Evolutionary conservation across 2,888 invertebrate species (phyloP).

Genomic region (Syrphus vitripennis): DNA sequence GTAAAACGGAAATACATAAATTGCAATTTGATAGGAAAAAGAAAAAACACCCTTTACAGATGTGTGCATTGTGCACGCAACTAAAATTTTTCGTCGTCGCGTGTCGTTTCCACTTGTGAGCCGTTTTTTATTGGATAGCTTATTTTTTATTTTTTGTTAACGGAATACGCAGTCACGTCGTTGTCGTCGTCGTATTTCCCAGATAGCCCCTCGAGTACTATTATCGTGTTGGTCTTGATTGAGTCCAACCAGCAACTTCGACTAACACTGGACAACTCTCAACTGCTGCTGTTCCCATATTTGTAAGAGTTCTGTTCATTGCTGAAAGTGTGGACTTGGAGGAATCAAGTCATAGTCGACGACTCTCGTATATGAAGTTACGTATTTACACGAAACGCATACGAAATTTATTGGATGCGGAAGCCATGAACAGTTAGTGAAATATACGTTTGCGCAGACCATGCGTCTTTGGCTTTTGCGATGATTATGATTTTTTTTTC

Average conservation of each 20-base stretch:
- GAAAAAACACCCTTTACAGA: not conserved
- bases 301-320: not conserved
- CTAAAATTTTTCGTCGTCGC: not conserved
- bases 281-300: conserved; percentile 28
- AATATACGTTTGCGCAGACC: conserved; percentile 38
- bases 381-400: conserved; percentile 57
- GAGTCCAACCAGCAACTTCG: conserved; percentile 40
- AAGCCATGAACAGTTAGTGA: conserved; percentile 69
- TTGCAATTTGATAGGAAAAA: not conserved
- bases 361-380: conserved; percentile 33
- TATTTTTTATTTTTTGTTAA: conserved; percentile 22
- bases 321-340: no score
- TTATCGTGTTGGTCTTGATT: conserved; percentile 53
- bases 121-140: not conserved
- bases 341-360: conserved; percentile 50
- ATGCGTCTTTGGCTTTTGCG: not conserved
- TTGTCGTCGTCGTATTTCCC: not conserved
- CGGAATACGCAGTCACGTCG: conserved; percentile 58
- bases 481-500: not conserved
- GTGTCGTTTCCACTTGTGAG: not conserved
- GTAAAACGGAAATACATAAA: no score
- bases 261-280: not conserved
- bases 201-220: conserved; percentile 44
- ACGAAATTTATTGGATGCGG: conserved; percentile 70
- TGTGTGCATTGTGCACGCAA: not conserved